A percentile compares a stretch with the other conserved stretches of the same genome.
phyloP scores from a whole-genome alignment of 2,113 vertebrate species.

The Labrus mixtus region DNA sequence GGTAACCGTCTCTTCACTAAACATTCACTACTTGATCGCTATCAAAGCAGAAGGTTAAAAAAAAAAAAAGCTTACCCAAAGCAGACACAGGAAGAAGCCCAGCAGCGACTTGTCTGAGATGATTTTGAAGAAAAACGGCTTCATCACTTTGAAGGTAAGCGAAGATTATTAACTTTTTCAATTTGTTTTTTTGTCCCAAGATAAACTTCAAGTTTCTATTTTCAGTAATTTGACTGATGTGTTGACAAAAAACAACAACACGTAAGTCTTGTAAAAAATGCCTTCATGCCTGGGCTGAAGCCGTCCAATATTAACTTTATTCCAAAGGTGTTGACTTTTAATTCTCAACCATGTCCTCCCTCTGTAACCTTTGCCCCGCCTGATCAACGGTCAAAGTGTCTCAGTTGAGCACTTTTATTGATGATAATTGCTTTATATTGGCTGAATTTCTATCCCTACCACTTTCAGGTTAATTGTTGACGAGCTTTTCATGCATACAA shows the following conservation, averaged over 20 bases:
- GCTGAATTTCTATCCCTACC: background rate
- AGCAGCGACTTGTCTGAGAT: slow-evolving; percentile 33
- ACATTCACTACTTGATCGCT: background rate
- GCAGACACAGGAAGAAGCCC: slow-evolving; percentile 40
- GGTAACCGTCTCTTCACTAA: background rate
- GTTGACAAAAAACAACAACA: slow-evolving; percentile 49
- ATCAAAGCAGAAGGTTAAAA: background rate
- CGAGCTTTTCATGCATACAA: background rate
- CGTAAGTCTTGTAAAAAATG: background rate
- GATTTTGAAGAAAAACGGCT: slow-evolving; percentile 35
- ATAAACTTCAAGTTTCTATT: slow-evolving; percentile 9
- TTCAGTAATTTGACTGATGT: slow-evolving; percentile 5
- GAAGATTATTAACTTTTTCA: slow-evolving; percentile 5
- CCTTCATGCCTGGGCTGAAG: background rate
- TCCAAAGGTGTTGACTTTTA: slow-evolving; percentile 68
- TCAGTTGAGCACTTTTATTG: slow-evolving; percentile 22
- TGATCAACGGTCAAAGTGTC: slow-evolving; percentile 57
- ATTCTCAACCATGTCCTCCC: slow-evolving; percentile 66
- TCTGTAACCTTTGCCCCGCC: slow-evolving; percentile 69
- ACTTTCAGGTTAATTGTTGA: background rate
- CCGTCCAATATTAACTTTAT: slow-evolving; percentile 31
- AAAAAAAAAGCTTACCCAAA: slow-evolving; percentile 71
- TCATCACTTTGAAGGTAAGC: slow-evolving; percentile 13
- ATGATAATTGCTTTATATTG: background rate
- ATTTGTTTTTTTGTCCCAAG: background rate